Percentiles rank a stretch among this genome's conserved stretches.
Conservation (phyloP, 2,888 invertebrate species). For the Megalurothrips usitatus region DNA sequence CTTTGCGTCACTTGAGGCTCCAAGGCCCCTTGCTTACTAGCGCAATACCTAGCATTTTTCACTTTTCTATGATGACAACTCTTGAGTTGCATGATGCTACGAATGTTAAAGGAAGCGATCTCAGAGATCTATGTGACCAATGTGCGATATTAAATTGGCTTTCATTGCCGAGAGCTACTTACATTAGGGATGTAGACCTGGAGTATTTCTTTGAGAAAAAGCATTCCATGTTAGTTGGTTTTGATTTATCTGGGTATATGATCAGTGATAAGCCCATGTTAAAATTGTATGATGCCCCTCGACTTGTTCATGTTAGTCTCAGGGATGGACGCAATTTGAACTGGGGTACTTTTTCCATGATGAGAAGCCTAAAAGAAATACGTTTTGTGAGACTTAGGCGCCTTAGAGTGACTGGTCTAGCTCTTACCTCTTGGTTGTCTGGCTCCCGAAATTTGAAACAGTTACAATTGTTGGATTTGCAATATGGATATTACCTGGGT, state of each 20-base stretch:
- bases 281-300: constrained; percentile 13
- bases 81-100: neutral
- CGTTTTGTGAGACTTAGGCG: neutral
- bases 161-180: neutral
- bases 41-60: neutral
- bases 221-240: neutral
- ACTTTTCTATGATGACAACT: constrained; percentile 17
- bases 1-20: neutral
- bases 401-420: neutral
- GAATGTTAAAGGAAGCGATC: neutral
- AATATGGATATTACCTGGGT: neutral
- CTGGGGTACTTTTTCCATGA: constrained; percentile 10
- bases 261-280: constrained; percentile 9
- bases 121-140: neutral
- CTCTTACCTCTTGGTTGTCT: constrained; percentile 3
- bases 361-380: neutral
- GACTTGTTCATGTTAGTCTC: constrained; percentile 11
- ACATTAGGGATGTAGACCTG: neutral
- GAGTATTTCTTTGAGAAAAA: constrained; percentile 18
- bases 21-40: neutral
- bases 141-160: neutral
- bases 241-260: constrained; percentile 1
- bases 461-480: constrained; percentile 14
- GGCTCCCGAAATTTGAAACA: neutral
- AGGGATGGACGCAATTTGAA: neutral